A percentile compares a stretch with the other conserved stretches of the same genome.
phyloP scores from a whole-genome alignment of 2,113 vertebrate species.

The Mustelus asterias region DNA sequence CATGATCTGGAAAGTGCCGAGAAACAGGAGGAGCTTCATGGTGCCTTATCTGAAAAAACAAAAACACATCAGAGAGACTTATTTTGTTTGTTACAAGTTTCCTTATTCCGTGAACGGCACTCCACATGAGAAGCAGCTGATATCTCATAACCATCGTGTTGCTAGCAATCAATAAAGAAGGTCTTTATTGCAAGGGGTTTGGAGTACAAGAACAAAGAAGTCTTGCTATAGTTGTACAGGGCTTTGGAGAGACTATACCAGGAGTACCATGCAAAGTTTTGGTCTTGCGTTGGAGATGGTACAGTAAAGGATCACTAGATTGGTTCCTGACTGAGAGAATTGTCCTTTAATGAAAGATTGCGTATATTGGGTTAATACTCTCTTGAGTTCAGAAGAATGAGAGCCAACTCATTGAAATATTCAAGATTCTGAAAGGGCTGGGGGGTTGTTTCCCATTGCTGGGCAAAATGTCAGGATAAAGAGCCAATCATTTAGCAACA shows the following conservation, averaged over 20 bases:
- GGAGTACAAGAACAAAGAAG: background rate
- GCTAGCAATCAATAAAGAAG: background rate
- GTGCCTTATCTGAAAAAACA: background rate
- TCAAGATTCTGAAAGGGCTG: too few relatives aligned
- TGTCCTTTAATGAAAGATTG: background rate
- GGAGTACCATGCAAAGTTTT: background rate
- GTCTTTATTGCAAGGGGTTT: background rate
- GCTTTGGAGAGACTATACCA: background rate
- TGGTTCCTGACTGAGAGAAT: background rate
- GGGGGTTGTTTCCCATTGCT: background rate
- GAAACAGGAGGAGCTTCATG: background rate
- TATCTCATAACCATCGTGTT: background rate
- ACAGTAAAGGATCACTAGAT: background rate
- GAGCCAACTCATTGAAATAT: background rate
- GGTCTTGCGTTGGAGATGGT: background rate
- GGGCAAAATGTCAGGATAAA: background rate
- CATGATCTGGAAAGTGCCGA: background rate
- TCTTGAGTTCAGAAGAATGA: background rate
- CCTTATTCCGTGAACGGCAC: background rate
- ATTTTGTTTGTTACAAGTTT: background rate
- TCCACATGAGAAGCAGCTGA: background rate
- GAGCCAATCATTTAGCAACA: too few relatives aligned
- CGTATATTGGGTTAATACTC: too few relatives aligned
- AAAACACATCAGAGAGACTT: background rate
- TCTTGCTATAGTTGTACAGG: background rate